Evolutionary conservation across 2,888 invertebrate genomes (phyloP).

Genomic region (Halictus quadricinctus): DNA sequence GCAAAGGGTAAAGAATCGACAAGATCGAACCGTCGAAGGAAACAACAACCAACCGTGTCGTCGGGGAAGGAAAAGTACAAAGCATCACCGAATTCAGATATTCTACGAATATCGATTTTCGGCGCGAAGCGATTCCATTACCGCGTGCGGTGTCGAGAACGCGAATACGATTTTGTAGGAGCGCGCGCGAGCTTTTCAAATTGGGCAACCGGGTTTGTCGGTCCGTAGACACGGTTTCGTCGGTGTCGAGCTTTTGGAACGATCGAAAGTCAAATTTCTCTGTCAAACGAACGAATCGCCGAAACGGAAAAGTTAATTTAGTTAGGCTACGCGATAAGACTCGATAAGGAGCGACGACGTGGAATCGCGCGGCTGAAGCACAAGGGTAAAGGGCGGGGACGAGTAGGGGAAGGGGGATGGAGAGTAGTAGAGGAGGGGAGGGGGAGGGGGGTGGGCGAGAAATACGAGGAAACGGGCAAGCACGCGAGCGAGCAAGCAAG

Average conservation of each 20-base stretch:
- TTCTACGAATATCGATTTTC: conserved; percentile 74
- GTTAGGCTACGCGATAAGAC: conserved; percentile 17
- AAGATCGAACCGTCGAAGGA: conserved; percentile 34
- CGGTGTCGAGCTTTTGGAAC: neutral
- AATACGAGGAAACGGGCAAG: conserved; percentile 35
- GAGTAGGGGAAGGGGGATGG: neutral
- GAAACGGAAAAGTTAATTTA: conserved; percentile 33
- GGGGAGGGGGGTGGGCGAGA: neutral
- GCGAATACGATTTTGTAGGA: neutral
- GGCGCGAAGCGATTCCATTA: conserved; percentile 64
- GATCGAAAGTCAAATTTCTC: neutral
- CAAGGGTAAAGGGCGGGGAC: neutral
- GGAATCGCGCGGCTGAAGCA: neutral
- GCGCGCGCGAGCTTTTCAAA: neutral
- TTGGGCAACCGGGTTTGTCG: neutral
- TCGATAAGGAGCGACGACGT: conserved; percentile 12
- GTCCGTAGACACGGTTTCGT: neutral
- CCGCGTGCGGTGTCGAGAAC: conserved; percentile 37
- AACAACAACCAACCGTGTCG: conserved; percentile 36
- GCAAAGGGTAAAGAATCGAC: neutral
- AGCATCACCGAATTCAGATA: conserved; percentile 70
- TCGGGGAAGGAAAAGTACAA: conserved; percentile 17
- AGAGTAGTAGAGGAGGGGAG: neutral
- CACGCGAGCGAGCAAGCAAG: conserved; percentile 35
- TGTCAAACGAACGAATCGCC: neutral